These are phyloP conservation scores for Catostomus latipinnis DNA, from an alignment of 2,797 vertebrate species.

Conservation along the genomic window DNA sequence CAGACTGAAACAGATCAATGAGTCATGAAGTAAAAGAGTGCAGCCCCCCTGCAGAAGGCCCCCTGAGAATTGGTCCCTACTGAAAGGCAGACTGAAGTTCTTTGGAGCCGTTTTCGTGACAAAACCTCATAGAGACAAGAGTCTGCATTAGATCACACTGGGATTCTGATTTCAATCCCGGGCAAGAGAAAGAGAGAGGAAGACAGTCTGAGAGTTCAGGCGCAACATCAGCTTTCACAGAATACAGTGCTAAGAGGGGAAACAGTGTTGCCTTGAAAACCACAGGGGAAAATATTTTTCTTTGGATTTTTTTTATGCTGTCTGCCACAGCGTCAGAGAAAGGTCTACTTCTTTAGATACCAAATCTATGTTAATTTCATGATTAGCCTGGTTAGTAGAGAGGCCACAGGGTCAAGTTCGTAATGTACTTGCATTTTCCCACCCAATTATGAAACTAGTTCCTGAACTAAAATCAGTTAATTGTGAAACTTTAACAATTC, in stretches of 20 bases:
- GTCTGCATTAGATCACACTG: constrained; percentile 6
- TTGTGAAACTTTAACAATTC: too few species aligned
- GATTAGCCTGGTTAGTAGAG: background rate
- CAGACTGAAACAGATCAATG: constrained; percentile 23
- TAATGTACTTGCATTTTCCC: background rate
- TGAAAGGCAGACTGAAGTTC: constrained; percentile 31
- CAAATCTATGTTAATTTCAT: background rate
- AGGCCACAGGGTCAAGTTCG: constrained; percentile 10
- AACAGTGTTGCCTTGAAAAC: constrained; percentile 25
- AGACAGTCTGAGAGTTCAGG: constrained; percentile 18
- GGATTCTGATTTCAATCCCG: constrained; percentile 20
- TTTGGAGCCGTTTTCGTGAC: constrained; percentile 25
- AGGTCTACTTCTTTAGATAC: background rate
- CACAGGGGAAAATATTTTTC: constrained; percentile 21
- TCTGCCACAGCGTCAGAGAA: background rate
- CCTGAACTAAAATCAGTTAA: too few species aligned
- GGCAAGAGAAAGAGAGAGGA: constrained; percentile 20
- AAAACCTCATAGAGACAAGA: constrained; percentile 26
- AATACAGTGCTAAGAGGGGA: background rate
- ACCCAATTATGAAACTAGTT: too few species aligned
- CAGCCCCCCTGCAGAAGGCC: background rate
- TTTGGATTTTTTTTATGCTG: background rate
- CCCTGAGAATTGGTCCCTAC: background rate
- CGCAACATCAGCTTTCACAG: constrained; percentile 25
- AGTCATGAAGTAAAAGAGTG: constrained; percentile 22